These are phyloP conservation scores for Portunus trituberculatus DNA, from an alignment of 1,140 invertebrate species.

Conservation along the genomic window DNA sequence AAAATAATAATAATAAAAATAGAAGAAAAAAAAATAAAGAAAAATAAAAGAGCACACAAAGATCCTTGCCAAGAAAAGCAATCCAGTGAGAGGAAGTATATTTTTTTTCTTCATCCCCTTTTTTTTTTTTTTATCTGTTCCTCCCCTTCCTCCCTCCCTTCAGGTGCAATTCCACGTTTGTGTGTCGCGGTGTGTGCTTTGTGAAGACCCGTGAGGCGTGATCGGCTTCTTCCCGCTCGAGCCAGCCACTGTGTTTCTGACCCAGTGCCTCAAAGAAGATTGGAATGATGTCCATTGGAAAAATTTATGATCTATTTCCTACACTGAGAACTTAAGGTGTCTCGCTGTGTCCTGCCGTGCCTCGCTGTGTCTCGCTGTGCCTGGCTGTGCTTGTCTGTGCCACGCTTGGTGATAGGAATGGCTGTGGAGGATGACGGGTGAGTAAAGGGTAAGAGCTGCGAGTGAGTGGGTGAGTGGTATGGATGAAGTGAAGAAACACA, in stretches of 20 bases:
- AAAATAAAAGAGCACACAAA: neutral
- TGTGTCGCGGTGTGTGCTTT: neutral
- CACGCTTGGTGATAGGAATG: neutral
- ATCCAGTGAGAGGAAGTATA: neutral
- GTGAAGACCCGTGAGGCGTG: neutral
- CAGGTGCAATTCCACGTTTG: no score
- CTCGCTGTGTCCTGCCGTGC: neutral
- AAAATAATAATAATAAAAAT: no score
- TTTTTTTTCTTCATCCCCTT: neutral
- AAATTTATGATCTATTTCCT: constrained; percentile 1
- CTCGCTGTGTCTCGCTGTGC: neutral
- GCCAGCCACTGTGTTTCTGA: neutral
- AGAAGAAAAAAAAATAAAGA: neutral
- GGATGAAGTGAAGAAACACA: neutral
- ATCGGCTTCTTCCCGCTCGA: neutral
- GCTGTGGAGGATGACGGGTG: neutral
- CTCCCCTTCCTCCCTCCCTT: no score
- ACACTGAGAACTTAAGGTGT: neutral
- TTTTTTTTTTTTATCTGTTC: no score
- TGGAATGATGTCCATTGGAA: neutral
- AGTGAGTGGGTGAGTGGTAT: neutral
- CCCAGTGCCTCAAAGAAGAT: neutral
- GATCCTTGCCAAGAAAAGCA: neutral
- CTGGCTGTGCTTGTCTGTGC: neutral
- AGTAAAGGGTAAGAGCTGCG: neutral